Base-by-base conservation (phyloP, 30 jellyfish, hydroid and myxozoan species). In the Chrysaora quinquecirrha region DNA sequence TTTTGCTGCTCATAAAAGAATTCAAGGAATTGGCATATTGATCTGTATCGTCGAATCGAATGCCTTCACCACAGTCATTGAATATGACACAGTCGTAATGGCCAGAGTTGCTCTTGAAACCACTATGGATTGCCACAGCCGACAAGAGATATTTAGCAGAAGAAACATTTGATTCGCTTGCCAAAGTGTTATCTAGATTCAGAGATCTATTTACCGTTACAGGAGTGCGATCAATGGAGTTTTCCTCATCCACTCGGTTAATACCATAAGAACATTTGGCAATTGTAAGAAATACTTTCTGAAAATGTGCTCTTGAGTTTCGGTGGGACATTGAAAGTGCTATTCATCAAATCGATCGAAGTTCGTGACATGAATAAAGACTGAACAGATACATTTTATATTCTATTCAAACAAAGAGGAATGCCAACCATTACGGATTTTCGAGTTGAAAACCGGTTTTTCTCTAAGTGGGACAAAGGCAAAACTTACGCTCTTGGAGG, bases 61-160 rank as follows among this genome's bases (percentile, higher is more conserved):
- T 32, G 3, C 58, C 78, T 66, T 30, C 20, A 32, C 31, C 78
- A 21, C 29, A 3, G n/a, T 66, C 28, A 11, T 30, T 28, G 29
- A 29, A 22, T 66, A 66, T 29, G 1, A 47, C 29, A 32, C 78
- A 66, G 6, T 35, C 11, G 78, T 66, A 66, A 16, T 66, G 78
- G 29, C 78, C 78, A 32, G 3, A 4, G 18, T 2, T 34, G 20
- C 49, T 66, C 31, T 66, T 66, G 24, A 30, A 52, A 16, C 49
- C 52, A n/a, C 31, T 19, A 56, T 32, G 54, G 10, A 66, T 66
- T 43, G 16, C 16, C 14, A 66, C 63, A 3, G 78, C 78, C n/a
- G 58, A 35, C 30, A 66, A 32, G 0, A 30, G 9, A 56, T 66
- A 66, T 2, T 3, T 22, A 27, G 34, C 78, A 19, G 16, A 24